Evolutionary conservation across 92 coral and sea anemone species (phyloP).

Genomic region (Parazoanthus swiftii): DNA sequence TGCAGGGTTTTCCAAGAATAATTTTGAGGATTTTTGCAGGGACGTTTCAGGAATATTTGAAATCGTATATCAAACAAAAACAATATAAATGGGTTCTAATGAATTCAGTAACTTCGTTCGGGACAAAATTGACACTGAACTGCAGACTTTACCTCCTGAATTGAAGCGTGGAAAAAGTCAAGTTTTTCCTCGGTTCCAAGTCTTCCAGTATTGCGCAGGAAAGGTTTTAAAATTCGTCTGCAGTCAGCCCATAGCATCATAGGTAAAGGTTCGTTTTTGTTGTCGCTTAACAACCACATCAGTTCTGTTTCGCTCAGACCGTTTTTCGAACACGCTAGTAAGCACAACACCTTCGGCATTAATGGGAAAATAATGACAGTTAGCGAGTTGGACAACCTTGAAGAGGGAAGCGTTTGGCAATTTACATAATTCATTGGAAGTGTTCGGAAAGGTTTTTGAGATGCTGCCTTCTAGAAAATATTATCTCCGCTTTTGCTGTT

Average conservation of each 20-base stretch:
- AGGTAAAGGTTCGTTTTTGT: conserved; percentile 49
- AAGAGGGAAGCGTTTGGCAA: too few species aligned
- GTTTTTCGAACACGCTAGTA: conserved; percentile 60
- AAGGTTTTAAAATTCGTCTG: conserved; percentile 73
- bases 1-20: too few species aligned
- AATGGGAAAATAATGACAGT: not conserved
- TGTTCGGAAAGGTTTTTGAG: too few species aligned
- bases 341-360: conserved; percentile 57
- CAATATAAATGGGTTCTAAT: too few species aligned
- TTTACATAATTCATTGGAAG: too few species aligned
- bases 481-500: too few species aligned
- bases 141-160: conserved; percentile 52
- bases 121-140: not conserved
- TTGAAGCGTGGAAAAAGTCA: conserved; percentile 82
- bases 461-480: too few species aligned
- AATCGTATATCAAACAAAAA: too few species aligned
- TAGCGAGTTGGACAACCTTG: not conserved
- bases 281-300: conserved; percentile 61
- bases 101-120: not conserved
- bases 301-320: conserved; percentile 75
- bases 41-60: too few species aligned
- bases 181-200: conserved; percentile 68
- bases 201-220: conserved; percentile 60
- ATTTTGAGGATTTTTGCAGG: too few species aligned
- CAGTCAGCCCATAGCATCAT: conserved; percentile 81